phyloP scores from a whole-genome alignment of 2,888 invertebrate species.

The Chymomyza fuscimana region DNA sequence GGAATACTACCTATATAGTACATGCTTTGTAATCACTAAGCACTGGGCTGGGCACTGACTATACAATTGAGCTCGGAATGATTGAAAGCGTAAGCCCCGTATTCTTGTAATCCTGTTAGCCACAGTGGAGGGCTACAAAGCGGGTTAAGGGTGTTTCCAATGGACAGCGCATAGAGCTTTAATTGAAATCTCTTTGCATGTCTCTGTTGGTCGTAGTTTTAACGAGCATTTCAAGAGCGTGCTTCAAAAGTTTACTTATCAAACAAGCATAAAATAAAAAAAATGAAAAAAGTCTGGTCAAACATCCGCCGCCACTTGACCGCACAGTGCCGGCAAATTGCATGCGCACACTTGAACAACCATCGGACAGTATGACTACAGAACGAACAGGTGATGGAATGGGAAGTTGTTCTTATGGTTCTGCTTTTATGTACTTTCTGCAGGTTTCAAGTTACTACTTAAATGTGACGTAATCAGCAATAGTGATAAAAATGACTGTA shows the following conservation, averaged over 20 bases:
- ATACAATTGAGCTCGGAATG: constrained; percentile 44
- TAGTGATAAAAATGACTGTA: background rate
- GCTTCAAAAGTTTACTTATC: constrained; percentile 43
- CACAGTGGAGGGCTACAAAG: background rate
- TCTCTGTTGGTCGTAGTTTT: constrained; percentile 35
- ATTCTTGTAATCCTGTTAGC: constrained; percentile 46
- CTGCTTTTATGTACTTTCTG: background rate
- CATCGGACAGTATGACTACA: background rate
- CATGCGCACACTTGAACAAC: background rate
- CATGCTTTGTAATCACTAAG: constrained; percentile 14
- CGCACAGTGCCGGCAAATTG: background rate
- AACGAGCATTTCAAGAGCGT: constrained; percentile 61
- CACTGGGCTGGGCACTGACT: constrained; percentile 11
- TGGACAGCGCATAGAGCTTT: constrained; percentile 33
- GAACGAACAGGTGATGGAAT: background rate
- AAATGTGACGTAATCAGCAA: background rate
- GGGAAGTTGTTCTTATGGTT: background rate
- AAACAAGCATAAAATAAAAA: background rate
- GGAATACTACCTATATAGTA: background rate
- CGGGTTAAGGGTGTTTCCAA: background rate
- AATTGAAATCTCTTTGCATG: constrained; percentile 59
- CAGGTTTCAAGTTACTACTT: background rate
- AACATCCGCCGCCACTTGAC: background rate
- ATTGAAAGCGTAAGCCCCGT: constrained; percentile 46
- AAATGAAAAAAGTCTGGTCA: background rate